Base-by-base conservation (phyloP, 2,797 vertebrate genomes). In the Astyanax mexicanus region DNA sequence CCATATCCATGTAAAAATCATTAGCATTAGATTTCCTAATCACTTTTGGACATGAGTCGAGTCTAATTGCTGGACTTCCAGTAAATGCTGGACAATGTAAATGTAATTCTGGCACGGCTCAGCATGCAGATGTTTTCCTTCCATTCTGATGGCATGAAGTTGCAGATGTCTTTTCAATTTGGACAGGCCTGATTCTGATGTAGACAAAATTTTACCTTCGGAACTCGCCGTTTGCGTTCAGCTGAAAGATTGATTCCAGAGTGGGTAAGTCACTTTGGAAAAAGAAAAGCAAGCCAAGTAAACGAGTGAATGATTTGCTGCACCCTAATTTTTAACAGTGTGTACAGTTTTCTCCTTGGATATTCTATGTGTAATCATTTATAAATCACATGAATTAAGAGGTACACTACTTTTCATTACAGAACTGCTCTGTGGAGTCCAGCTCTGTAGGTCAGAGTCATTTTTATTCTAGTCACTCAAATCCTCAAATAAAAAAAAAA, bases 1-100 rank as follows among this genome's bases (percentile, higher is more conserved):
- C 70, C 89, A 88, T 88, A 88, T 88, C 82, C 84, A 88, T 90
- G 85, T 88, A 90, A 89, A 90, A 91, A 83, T 88, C 87, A 89
- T 91, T 89, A 90, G 87, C 77, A 86, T 89, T 80, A 81, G 77
- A 80, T 84, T 86, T 85, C 78, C 84, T 90, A 88, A 92, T 91
- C 86, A 90, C 88, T 89, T 88, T 88, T 89, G 74, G 80, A 88
- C 81, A 81, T 82, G 79, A 70, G 80, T 80, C 75, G 45, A 74
- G 84, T 81, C 84, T 88, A 83, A 89, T 85, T 88, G 85, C 86
- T 89, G 81, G 87, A 90, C 82, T 86, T 84, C 87, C 83, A 87
- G 78, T 89, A 88, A 86, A 84, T 79, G 82, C 80, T 85, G 83
- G 84, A 86, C 85, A 85, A 86, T 78, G 82, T 80, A 91, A 88